These are phyloP conservation scores for Oxyscelio sp. DNA, from an alignment of 2,888 invertebrate genomes.

Conservation along the genomic window DNA sequence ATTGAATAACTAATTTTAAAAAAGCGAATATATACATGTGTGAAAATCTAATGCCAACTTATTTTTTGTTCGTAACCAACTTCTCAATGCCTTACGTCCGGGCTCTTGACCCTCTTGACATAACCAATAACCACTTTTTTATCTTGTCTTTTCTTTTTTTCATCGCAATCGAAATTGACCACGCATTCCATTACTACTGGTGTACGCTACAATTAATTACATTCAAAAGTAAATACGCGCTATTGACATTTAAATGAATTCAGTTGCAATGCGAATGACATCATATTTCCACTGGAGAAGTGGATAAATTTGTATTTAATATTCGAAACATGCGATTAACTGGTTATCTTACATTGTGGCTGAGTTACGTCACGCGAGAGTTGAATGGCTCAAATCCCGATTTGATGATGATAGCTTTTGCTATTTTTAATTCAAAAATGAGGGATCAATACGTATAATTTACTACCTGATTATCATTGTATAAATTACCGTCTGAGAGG, in stretches of 20 bases:
- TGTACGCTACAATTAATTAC: conserved; percentile 17
- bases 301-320: conserved; percentile 40
- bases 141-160: too few species aligned
- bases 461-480: neutral
- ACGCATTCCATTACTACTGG: neutral
- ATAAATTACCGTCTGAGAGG: too few species aligned
- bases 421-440: neutral
- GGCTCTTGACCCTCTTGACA: too few species aligned
- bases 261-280: conserved; percentile 50
- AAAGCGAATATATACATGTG: too few species aligned
- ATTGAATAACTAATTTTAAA: too few species aligned
- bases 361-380: conserved; percentile 35
- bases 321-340: conserved; percentile 42
- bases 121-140: too few species aligned
- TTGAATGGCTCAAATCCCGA: conserved; percentile 38
- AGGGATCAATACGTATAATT: neutral
- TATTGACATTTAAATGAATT: conserved; percentile 55
- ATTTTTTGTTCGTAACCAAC: too few species aligned
- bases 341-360: conserved; percentile 50
- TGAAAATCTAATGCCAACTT: too few species aligned
- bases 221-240: conserved; percentile 37
- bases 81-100: too few species aligned
- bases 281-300: conserved; percentile 26
- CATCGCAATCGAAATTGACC: neutral
- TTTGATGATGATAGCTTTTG: conserved; percentile 11